Base-by-base conservation (phyloP, 2,888 invertebrate genomes). In the Pecten maximus region DNA sequence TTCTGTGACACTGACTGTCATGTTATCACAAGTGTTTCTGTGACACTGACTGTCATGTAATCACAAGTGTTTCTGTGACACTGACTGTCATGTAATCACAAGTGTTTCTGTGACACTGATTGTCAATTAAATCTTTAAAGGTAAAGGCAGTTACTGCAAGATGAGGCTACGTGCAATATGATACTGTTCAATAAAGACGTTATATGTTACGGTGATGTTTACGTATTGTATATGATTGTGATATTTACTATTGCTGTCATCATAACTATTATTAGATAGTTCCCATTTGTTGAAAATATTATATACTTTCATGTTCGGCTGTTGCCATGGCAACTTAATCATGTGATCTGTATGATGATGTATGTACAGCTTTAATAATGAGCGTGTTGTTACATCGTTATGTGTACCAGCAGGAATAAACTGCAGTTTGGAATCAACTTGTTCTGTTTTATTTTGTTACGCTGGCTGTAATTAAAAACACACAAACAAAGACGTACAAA, bases 181-280 rank as follows among this genome's bases (percentile, higher is more conserved):
- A 28, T 35, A 12, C 6, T 74, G 74, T 74, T 74, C 54, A 23
- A 54, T 23, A 48, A 48, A 48, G 48, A 48, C 2, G n/a, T 60
- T 35, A 74, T 74, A 74, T 74, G 74, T 74, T 74, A 74, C 3
- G 35, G 74, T 74, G 74, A 74, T 74, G 74, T 74, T 74, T 60
- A 60, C n/a, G 60, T 60, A 60, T 60, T 6, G 60, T 60, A 60
- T 60, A 28, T 74, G 74, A 74, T 74, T 74, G 74, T 74, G 74
- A 74, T 74, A 74, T 74, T 74, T 74, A 74, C 35, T 74, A 74
- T 74, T 74, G 35, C 74, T 74, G 74, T 74, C 74, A 74, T 74
- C 74, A 74, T 74, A 74, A 74, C 74, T 74, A 74, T 74, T 74
- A 74, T 74, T 74, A 74, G 74, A 74, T 74, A 74, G 74, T 74